Evolutionary conservation across 2,113 vertebrate genomes (phyloP).

Genomic region (Petromus typicus): DNA sequence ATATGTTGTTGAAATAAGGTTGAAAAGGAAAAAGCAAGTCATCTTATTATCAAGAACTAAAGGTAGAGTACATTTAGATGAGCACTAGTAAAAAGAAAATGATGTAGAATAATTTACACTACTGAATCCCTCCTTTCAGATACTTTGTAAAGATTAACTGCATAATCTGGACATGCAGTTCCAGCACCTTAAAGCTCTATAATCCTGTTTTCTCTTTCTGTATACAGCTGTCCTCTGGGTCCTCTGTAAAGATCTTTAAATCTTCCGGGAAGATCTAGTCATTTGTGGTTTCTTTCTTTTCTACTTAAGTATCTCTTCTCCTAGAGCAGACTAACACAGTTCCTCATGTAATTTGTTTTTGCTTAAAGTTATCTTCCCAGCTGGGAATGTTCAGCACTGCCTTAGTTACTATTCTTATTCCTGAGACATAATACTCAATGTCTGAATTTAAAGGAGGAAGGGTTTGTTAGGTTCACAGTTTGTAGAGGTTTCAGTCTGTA

Average conservation of each 20-base stretch:
- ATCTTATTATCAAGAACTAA: not conserved
- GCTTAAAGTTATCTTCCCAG: not conserved
- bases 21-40: not conserved
- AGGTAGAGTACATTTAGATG: not conserved
- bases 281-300: not conserved
- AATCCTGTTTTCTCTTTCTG: not conserved
- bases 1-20: not conserved
- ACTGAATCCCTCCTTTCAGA: not conserved
- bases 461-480: not conserved
- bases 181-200: rapidly evolving
- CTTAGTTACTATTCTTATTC: not conserved
- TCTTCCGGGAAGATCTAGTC: not conserved
- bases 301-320: not conserved
- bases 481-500: not conserved
- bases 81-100: not conserved
- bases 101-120: not conserved
- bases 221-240: not conserved
- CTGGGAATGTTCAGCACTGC: not conserved
- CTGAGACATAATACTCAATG: not conserved
- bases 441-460: not conserved
- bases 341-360: not conserved
- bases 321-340: not conserved
- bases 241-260: not conserved
- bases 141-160: not conserved
- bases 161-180: not conserved